phyloP scores from a whole-genome alignment of 2,888 invertebrate species.

The Chymomyza caudatula region DNA sequence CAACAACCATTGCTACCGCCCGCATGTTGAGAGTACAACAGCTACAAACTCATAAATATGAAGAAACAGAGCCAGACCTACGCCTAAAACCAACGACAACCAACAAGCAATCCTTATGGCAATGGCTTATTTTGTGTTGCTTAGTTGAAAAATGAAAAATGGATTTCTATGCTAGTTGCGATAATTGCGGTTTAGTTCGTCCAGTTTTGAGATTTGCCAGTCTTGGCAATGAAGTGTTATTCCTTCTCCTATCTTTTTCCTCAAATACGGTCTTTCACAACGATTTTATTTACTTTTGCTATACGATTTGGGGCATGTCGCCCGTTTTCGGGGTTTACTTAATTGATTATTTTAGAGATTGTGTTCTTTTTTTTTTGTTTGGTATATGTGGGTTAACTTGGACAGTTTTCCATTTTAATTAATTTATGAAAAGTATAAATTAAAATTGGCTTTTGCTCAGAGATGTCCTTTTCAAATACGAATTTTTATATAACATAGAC shows the following conservation, averaged over 20 bases:
- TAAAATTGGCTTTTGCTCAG: conserved; percentile 34
- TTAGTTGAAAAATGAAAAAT: conserved; percentile 67
- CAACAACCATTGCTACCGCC: no score
- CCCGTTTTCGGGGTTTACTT: conserved; percentile 54
- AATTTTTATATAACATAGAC: conserved; percentile 64
- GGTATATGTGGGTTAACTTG: neutral
- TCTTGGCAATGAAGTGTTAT: neutral
- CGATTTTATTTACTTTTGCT: conserved; percentile 10
- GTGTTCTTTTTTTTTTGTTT: neutral
- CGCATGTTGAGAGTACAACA: no score
- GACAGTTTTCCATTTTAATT: conserved; percentile 46
- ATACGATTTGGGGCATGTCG: conserved; percentile 33
- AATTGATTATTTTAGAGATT: conserved; percentile 71
- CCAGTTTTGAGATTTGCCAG: neutral
- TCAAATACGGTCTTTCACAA: neutral
- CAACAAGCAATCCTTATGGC: conserved; percentile 65
- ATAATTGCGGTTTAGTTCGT: conserved; percentile 67
- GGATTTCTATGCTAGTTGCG: conserved; percentile 72
- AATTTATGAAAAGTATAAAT: conserved; percentile 69
- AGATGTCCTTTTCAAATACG: conserved; percentile 26
- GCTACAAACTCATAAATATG: no score
- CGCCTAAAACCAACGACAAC: no score
- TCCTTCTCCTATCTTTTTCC: neutral
- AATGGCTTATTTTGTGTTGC: conserved; percentile 35
- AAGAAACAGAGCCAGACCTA: conserved; percentile 10